Evolutionary conservation across 2,113 vertebrate species (phyloP), one percentile per base, ranked within the genome.

Genomic region (Crotalus helleri): DNA sequence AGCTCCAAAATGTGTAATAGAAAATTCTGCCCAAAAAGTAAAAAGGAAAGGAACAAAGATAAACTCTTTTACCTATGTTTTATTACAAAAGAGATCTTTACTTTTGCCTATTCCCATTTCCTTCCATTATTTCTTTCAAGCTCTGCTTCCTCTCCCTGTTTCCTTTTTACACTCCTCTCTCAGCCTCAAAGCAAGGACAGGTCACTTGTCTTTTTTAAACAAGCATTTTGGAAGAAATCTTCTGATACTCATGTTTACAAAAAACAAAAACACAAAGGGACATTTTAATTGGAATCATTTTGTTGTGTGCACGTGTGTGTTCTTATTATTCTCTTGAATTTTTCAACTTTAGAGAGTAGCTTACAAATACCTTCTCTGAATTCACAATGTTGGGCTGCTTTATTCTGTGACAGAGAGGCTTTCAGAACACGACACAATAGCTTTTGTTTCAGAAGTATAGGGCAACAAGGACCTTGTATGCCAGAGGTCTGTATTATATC

Each of bases 401-500:
- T 97, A 95, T 97, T 96, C 96, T 94, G 96, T 94, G 46, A 1
- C 93, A 94, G 94, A 95, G 91, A 24, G 88, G 96, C 96, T 98
- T 98, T 97, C 97, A 96, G 91, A 94, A 94, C n/a, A n/a, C 88
- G 95, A 91, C 87, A 98, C 96, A 98, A 98, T 97, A 98, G 97
- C 96, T 97, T 97, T 98, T 98, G 97, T 98, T 97, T 98, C 96
- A 97, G 96, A 97, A 98, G 96, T 95, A 93, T 94, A 95, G 95
- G 97, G 96, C 96, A 96, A 97, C 95, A 97, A 97, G 96, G 95
- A 97, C 96, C 96, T 96, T 81, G 90, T 96, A 97, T 96, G 96
- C 97, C 97, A 97, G 96, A 98, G 97, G 97, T 97, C 97, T 85
- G 95, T 96, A 97, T 98, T 97, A 97, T 98, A 97, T 97, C 97